Base-by-base conservation (phyloP, 2,888 invertebrate genomes). In the Drosophila nigritarsus region DNA sequence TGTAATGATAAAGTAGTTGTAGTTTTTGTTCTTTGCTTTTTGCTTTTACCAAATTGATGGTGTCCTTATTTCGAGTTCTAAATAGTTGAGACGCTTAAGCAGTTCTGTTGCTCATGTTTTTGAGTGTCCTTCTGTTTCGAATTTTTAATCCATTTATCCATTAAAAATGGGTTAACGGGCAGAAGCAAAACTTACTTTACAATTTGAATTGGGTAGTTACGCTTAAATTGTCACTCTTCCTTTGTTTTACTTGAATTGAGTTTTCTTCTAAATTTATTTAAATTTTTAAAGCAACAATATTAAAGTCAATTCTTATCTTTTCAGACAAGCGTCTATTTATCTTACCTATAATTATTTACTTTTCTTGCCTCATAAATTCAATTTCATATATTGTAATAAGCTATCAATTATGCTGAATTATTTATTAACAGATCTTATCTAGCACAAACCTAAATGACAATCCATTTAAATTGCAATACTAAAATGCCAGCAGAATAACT, bases 401-500 rank as follows among this genome's bases (percentile, higher is more conserved):
- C 30, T 53, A n/a, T 60, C 45, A 20, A 29, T 13, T 38, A n/a
- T 8, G 15, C 30, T 29, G 0, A 34, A 42, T 61, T 53, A 11
- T 15, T 11, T 32, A 32, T 18, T 29, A 18, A 27, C 6, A 20
- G 4, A 55, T 36, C 15, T 29, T 65, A 9, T 34, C 13, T 29
- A n/a, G 0, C 38, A 29, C 11, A 20, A 30, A 24, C 18, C 11
- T 0, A 7, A 55, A 29, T 50, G 29, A 36, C 34, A 67, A 24
- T 18, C 18, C 32, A 40, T 49, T 34, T 13, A 24, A 13, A 38
- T 3, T 36, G 9, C n/a, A 54, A 38, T 38, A 8, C n/a, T n/a
- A 6, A 27, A 49, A 34, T 30, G 54, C 45, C 29, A 65, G 27
- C 45, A 38, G 15, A 36, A 34, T 61, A 60, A 67, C 60, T 51